Evolutionary conservation across 2,113 vertebrate genomes (phyloP).

Genomic region (Tragelaphus imberbis): DNA sequence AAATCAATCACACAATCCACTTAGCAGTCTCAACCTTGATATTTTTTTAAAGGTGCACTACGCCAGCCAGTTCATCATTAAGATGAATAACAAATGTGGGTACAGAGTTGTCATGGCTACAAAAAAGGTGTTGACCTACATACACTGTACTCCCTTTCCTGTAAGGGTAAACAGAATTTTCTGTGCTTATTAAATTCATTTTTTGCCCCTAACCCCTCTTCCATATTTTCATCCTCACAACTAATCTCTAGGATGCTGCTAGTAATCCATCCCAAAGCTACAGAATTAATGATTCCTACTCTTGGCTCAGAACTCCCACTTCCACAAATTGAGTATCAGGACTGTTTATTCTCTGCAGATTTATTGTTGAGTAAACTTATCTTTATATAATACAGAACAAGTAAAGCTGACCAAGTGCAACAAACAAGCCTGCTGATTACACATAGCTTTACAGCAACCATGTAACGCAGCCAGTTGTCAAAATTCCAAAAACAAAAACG

Average conservation of each 20-base stretch:
- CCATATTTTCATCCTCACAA: neutral
- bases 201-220: neutral
- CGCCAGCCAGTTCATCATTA: no score
- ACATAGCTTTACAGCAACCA: constrained; percentile 2
- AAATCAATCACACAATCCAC: neutral
- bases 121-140: neutral
- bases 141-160: neutral
- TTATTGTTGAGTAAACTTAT: constrained; percentile 76
- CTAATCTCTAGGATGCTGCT: neutral
- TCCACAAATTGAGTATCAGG: constrained; percentile 73
- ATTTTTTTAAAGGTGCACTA: no score
- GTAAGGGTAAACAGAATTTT: neutral
- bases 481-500: constrained; percentile 36
- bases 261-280: neutral
- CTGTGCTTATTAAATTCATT: neutral
- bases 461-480: constrained; percentile 37
- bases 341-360: constrained; percentile 68
- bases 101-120: neutral
- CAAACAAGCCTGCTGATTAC: constrained; percentile 51
- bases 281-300: neutral
- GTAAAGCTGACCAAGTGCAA: constrained; percentile 69
- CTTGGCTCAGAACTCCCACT: constrained; percentile 33
- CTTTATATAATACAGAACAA: constrained; percentile 74
- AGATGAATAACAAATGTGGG: neutral
- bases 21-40: neutral